Percentiles rank a stretch among this genome's conserved stretches.
Conservation (phyloP, 2,888 invertebrate genomes). For the Polietes domitor region DNA sequence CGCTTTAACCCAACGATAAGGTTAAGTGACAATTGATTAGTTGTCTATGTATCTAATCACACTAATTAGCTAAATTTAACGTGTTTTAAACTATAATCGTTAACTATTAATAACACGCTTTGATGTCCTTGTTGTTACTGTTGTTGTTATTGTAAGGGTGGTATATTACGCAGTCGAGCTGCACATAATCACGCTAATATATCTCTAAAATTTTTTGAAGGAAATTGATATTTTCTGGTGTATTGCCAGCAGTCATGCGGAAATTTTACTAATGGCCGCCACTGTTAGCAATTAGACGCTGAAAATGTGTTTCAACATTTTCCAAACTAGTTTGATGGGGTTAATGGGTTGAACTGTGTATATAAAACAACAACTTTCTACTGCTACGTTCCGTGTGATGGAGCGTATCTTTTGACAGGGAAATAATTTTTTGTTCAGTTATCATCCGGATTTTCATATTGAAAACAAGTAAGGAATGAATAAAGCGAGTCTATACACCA, state of each 20-base stretch:
- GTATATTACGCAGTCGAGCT: not conserved
- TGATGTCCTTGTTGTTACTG: slow-evolving; percentile 40
- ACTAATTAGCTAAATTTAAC: slow-evolving; percentile 48
- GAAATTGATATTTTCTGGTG: not conserved
- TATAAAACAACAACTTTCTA: too few relatives aligned
- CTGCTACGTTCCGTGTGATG: too few relatives aligned
- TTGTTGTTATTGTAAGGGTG: not conserved
- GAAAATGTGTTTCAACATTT: not conserved
- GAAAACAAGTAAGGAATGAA: too few relatives aligned
- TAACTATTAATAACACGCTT: slow-evolving; percentile 43
- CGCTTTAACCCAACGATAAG: slow-evolving; percentile 38
- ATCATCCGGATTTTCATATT: too few relatives aligned
- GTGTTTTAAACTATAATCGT: slow-evolving; percentile 26
- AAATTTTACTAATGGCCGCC: not conserved
- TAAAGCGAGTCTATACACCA: too few relatives aligned
- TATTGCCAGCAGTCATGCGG: not conserved
- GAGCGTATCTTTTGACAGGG: too few relatives aligned
- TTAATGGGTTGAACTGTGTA: too few relatives aligned
- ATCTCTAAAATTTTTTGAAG: not conserved
- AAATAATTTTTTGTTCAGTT: too few relatives aligned
- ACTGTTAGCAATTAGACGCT: not conserved
- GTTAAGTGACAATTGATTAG: slow-evolving; percentile 46
- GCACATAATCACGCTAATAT: not conserved
- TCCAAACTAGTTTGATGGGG: too few relatives aligned
- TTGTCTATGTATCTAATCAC: slow-evolving; percentile 25